Evolutionary conservation across 2,888 invertebrate genomes (phyloP), one percentile per base, ranked within the genome.

Genomic region (Chrysina gloriosa): DNA sequence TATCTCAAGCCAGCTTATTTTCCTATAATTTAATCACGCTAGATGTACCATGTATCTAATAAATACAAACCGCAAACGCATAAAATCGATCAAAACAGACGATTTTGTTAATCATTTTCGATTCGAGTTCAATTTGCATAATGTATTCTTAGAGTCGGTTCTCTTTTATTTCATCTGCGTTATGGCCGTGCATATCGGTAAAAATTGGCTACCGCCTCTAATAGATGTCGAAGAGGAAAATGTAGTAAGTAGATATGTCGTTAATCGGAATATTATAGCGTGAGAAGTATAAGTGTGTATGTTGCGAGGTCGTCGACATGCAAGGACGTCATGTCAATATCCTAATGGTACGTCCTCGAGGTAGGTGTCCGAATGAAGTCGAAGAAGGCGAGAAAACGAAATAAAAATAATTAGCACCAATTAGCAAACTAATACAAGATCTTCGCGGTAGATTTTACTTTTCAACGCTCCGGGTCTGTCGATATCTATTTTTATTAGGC

Each of bases 251-350:
- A n/a, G n/a, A 36, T n/a, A 2, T 6, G 50, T 50, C 50, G 50
- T 29, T 50, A 50, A 50, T 50, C 27, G 27, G 6, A 50, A 50
- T 50, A 29, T 50, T 50, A 14, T 27, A 29, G 27, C 50, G 50
- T 29, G 50, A 27, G 50, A 50, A 29, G 29, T 29, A 14, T 6
- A 50, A 25, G 50, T 9, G 11, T 16, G 14, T 50, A 50, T 14
- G 27, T 27, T 14, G 6, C 9, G 50, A 50, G 50, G 50, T 50
- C 50, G 29, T 27, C 27, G 27, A 50, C 50, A 27, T 27, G 27
- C 14, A 3, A 5, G 21, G n/a, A 27, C 4, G 50, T 16, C 16
- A 50, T 29, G 50, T 50, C 27, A 50, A 27, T 9, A 16, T 16
- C n/a, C 39, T 21, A 45, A 21, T 45, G 45, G 16, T 16, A 45